Conservation (phyloP, 2,888 invertebrate genomes). For the Calameuta idolon region DNA sequence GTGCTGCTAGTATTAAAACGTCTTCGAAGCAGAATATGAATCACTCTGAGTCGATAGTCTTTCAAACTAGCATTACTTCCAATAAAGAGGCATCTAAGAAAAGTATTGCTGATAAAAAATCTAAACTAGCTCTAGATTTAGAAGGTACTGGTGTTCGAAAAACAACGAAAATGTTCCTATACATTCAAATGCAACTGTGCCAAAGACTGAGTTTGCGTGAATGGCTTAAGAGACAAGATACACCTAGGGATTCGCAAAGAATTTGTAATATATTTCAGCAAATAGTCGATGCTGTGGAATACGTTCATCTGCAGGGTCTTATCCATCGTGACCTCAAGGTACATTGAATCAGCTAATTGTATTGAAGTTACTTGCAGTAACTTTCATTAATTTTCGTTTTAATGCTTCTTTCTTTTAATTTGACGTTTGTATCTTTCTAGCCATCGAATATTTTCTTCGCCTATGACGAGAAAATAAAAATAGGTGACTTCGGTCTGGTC, state of each 20-base stretch:
- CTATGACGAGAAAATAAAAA: conserved; percentile 89
- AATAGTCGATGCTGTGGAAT: conserved; percentile 94
- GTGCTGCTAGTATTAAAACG: neutral
- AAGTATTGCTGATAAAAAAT: conserved; percentile 27
- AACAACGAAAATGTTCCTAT: conserved; percentile 78
- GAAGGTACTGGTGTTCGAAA: conserved; percentile 16
- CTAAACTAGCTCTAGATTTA: conserved; percentile 25
- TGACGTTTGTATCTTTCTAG: conserved; percentile 56
- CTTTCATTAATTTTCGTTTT: conserved; percentile 4
- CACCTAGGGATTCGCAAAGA: conserved; percentile 57
- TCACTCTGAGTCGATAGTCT: neutral
- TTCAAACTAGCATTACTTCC: neutral
- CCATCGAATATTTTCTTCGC: conserved; percentile 96
- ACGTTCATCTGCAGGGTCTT: conserved; percentile 91
- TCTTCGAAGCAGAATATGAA: neutral
- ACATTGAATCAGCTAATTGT: conserved; percentile 58
- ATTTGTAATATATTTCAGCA: conserved; percentile 85
- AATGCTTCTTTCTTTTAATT: conserved; percentile 1
- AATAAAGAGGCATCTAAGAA: neutral
- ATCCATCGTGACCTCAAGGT: conserved; percentile 98
- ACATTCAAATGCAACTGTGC: conserved; percentile 98
- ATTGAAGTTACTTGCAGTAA: neutral
- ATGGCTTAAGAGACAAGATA: conserved; percentile 75
- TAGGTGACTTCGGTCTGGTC: conserved; percentile 98
- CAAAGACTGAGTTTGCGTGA: conserved; percentile 88